Conservation (phyloP, 2,113 vertebrate species). For the Vicugna pacos region DNA sequence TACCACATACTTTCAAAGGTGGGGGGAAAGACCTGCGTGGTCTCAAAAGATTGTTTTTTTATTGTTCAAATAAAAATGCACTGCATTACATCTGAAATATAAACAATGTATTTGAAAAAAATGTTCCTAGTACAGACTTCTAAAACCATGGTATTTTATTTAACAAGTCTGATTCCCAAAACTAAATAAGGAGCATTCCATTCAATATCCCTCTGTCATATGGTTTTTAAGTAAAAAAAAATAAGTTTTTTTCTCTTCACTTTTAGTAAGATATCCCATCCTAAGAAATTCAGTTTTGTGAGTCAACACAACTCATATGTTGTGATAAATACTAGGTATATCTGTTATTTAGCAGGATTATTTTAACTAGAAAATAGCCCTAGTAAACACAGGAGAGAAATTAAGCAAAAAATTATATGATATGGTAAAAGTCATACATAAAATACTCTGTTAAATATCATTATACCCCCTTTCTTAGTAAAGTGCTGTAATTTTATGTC, state of each 20-base stretch:
- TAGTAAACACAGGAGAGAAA: neutral
- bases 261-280: constrained; percentile 19
- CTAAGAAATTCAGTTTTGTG: constrained; percentile 58
- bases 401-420: neutral
- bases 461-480: neutral
- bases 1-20: constrained; percentile 30
- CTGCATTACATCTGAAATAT: constrained; percentile 60
- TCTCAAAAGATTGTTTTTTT: constrained; percentile 50
- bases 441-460: constrained; percentile 40
- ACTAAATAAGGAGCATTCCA: neutral
- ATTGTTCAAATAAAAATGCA: constrained; percentile 73
- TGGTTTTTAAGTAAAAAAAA: constrained; percentile 37
- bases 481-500: constrained; percentile 11
- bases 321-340: constrained; percentile 15
- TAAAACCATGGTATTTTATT: neutral
- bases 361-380: constrained; percentile 58
- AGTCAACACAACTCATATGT: neutral
- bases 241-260: neutral
- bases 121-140: constrained; percentile 51
- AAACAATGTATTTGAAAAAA: constrained; percentile 69
- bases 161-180: neutral
- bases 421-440: neutral
- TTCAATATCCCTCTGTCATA: neutral
- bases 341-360: constrained; percentile 12
- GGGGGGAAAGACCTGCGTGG: neutral